phyloP scores from a whole-genome alignment of 92 coral and sea anemone species.

The Zoanthus gigantus region DNA sequence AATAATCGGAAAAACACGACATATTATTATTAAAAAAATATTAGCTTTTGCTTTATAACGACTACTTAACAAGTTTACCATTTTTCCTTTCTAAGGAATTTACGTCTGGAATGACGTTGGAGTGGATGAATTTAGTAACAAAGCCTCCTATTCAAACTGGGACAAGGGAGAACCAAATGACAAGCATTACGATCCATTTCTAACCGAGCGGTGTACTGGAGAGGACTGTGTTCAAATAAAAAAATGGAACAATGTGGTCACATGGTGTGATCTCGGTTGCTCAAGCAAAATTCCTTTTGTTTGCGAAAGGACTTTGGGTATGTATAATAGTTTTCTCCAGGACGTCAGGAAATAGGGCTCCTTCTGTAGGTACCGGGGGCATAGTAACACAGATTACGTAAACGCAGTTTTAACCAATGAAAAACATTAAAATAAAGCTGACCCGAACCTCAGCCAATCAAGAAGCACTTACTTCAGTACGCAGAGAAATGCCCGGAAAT shows the following conservation, averaged over 20 bases:
- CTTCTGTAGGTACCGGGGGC: too few relatives aligned
- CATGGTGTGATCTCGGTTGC: slow-evolving; percentile 91
- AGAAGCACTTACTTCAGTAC: too few relatives aligned
- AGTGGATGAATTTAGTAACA: slow-evolving; percentile 76
- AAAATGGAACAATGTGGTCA: slow-evolving; percentile 76
- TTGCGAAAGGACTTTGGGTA: slow-evolving; percentile 91
- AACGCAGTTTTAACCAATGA: too few relatives aligned
- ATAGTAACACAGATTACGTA: too few relatives aligned
- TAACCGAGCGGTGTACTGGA: slow-evolving; percentile 80
- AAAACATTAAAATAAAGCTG: too few relatives aligned
- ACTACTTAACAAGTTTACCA: background rate
- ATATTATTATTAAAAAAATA: too few relatives aligned
- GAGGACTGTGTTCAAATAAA: slow-evolving; percentile 95
- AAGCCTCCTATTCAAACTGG: slow-evolving; percentile 89
- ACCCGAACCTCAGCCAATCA: too few relatives aligned
- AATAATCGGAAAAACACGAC: too few relatives aligned
- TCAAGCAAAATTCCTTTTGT: slow-evolving; percentile 79
- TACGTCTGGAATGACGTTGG: slow-evolving; percentile 95
- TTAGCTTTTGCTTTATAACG: too few relatives aligned
- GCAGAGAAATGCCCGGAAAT: too few relatives aligned
- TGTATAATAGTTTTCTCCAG: background rate
- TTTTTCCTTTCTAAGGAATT: slow-evolving; percentile 56
- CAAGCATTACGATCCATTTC: slow-evolving; percentile 71
- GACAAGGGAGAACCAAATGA: slow-evolving; percentile 93
- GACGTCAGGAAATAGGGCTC: too few relatives aligned